Evolutionary conservation across 1,140 invertebrate genomes (phyloP).

Genomic region (Andricus grossulariae): DNA sequence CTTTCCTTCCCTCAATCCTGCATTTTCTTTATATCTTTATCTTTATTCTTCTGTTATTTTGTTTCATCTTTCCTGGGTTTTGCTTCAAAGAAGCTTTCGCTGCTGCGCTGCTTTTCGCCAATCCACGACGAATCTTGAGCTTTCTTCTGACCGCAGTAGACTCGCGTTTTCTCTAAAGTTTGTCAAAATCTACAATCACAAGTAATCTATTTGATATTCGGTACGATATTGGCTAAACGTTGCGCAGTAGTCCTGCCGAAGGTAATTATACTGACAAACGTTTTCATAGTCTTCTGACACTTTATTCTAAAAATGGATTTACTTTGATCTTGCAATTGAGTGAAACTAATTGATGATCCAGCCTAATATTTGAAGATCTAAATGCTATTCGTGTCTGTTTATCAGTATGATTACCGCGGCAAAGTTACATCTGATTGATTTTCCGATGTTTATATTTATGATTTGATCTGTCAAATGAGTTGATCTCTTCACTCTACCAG

Average conservation of each 20-base stretch:
- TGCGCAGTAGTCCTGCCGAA: conserved; percentile 69
- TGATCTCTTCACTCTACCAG: conserved; percentile 54
- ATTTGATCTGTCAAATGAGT: conserved; percentile 40
- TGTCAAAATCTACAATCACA: conserved; percentile 43
- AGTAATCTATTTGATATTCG: background rate
- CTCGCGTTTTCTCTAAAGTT: conserved; percentile 51
- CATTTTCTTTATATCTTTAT: conserved; percentile 31
- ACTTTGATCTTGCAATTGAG: no score
- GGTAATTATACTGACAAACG: conserved; percentile 56
- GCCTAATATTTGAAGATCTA: background rate
- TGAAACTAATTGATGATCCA: no score
- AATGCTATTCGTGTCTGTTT: background rate
- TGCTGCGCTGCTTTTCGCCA: conserved; percentile 75
- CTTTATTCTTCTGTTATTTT: conserved; percentile 61
- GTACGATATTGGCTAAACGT: conserved; percentile 70
- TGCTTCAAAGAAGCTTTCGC: conserved; percentile 71
- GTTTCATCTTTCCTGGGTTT: conserved; percentile 71
- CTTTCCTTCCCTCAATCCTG: conserved; percentile 21
- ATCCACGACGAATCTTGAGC: conserved; percentile 65
- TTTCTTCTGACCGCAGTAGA: conserved; percentile 57
- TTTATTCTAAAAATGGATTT: no score
- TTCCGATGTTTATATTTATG: conserved; percentile 39
- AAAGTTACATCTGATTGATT: conserved; percentile 41
- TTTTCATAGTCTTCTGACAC: background rate
- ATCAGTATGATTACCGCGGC: conserved; percentile 44